phyloP scores from a whole-genome alignment of 2,797 vertebrate species.

The Meda fulgida region DNA sequence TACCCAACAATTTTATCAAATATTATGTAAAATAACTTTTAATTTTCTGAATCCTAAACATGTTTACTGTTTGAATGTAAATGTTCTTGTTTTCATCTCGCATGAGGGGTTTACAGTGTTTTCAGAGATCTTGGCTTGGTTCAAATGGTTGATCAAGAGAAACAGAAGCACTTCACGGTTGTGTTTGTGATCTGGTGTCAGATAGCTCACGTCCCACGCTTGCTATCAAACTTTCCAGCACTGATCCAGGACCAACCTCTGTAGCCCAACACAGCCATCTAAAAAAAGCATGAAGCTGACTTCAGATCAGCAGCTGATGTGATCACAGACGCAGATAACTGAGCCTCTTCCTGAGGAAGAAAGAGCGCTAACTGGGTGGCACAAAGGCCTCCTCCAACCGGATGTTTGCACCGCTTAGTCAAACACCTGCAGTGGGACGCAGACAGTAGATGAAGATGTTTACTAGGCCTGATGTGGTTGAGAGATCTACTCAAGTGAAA shows the following conservation, averaged over 20 bases:
- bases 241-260: neutral
- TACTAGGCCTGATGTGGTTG: conserved; percentile 15
- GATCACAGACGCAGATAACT: conserved; percentile 16
- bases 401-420: conserved; percentile 47
- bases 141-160: conserved; percentile 35
- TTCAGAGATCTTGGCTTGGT: conserved; percentile 7
- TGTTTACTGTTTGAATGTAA: neutral
- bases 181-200: conserved; percentile 31
- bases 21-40: neutral
- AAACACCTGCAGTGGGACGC: conserved; percentile 44
- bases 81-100: conserved; percentile 13
- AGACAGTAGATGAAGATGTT: conserved; percentile 36
- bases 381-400: conserved; percentile 24
- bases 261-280: neutral
- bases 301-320: conserved; percentile 16
- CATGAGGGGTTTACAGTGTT: conserved; percentile 4
- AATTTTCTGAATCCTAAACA: neutral
- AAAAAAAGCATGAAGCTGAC: conserved; percentile 4
- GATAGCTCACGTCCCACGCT: conserved; percentile 8
- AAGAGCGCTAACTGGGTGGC: neutral
- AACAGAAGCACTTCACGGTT: conserved; percentile 12
- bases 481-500: conserved; percentile 39
- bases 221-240: neutral
- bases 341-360: conserved; percentile 52
- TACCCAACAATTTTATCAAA: neutral